Base-by-base conservation (phyloP, 1,140 invertebrate species). In the Penaeus vannamei region DNA sequence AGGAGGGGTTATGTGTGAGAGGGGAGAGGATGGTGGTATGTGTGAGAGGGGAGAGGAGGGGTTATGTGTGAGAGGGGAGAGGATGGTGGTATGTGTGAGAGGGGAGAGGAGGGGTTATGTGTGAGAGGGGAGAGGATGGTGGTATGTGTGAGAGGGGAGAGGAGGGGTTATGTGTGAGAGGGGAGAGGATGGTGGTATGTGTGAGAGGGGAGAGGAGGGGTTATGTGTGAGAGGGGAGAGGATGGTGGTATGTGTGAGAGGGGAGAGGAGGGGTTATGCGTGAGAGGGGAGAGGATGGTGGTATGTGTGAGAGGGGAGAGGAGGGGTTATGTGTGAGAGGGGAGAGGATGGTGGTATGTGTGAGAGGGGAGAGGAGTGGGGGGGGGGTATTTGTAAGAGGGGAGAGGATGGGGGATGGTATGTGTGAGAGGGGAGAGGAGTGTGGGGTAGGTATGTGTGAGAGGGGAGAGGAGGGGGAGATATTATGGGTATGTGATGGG, bases 191-290 rank as follows among this genome's bases (percentile, higher is more conserved):
- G 1, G 77, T 85, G 66, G 66, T 46, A 85, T 66, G 26, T 66
- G 26, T 66, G 77, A 77, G 84, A 85, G 61, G 69, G 77, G 76
- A 46, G 69, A 76, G 84, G n/a, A n/a, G n/a, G n/a, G n/a, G n/a
- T n/a, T n/a, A n/a, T n/a, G n/a, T 60, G 69, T 7, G 84, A 10
- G 53, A 23, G 62, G 5, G 32, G 14, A n/a, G 32, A n/a, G 20
- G 76, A 10, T 1, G 7, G 76, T 8, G 36, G 76, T 2, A 62
- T 23, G 42, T 29, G 81, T 53, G 20, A 42, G 42, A 46, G 84
- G 60, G 29, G 72, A 8, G 23, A 20, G 22, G 23, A 66, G 64
- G 83, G 64, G 53, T 36, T 59, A 60, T 26, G 59, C 20, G 81
- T 20, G 81, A 32, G 42, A 61, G 81, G 53, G 26, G n/a, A 42